Evolutionary conservation across 2,888 invertebrate species (phyloP), one percentile per base, ranked within the genome.

Genomic region (Acronicta leporina): DNA sequence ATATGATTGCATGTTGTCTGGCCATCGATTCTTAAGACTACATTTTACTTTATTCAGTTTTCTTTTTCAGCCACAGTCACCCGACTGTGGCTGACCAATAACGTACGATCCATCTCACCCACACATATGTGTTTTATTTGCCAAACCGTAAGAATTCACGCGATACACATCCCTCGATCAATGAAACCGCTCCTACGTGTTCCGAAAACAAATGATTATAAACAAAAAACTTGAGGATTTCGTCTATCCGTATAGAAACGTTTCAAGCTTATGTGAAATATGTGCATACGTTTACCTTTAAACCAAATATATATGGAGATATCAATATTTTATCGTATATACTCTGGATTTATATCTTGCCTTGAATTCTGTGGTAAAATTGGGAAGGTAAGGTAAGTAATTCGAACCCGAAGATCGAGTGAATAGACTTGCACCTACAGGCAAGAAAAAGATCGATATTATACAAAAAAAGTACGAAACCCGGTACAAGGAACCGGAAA

Each of bases 111-210:
- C 16, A 47, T 54, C 40, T 61, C 40, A 68, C 63, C 47, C 62
- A 46, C 41, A 68, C 69, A 45, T 7, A 11, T 8, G 11, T 10
- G 16, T 48, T 56, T 62, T 69, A 75, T 69, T 57, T 9, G 55
- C 20, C n/a, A 69, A 68, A 68, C 41, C 63, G 41, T 33, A 49
- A 57, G 48, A 53, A 63, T 76, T 69, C 75, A 55, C 52, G 51
- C 57, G 44, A 51, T 43, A 75, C 68, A 75, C 64, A 68, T 64
- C 71, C 77, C 75, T 84, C 81, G 75, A 79, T 79, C 80, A 85
- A 87, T 87, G 87, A 83, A 88, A 86, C 80, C 71, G 72, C 51
- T 55, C 56, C 73, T 75, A 89, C 90, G 92, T 91, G 92, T 76
- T 59, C 65, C 35, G 91, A 85, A 89, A 86, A 63, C 73, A 59